phyloP scores from a whole-genome alignment of 2,888 invertebrate genomes.

The Agrotis puta region DNA sequence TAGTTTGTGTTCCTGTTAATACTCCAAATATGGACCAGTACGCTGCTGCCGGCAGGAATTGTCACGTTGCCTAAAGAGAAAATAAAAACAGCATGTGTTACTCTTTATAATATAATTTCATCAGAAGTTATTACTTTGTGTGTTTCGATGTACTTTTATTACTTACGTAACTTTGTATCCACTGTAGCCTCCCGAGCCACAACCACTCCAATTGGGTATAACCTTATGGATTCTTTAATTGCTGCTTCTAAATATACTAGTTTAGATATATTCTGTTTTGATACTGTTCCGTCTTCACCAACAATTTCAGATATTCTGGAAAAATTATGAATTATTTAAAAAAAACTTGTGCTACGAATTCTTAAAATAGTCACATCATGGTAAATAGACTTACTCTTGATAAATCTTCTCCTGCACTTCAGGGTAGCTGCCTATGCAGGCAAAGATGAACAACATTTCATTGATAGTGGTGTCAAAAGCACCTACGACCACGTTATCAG shows the following conservation, averaged over 20 bases:
- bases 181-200: neutral
- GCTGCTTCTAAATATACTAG: slow-evolving; percentile 35
- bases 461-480: slow-evolving; percentile 58
- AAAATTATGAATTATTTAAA: neutral
- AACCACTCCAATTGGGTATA: no score
- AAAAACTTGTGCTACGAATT: no score
- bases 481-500: slow-evolving; percentile 58
- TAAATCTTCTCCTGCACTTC: slow-evolving; percentile 57
- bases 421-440: slow-evolving; percentile 59
- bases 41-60: slow-evolving; percentile 6
- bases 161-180: neutral
- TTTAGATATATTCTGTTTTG: slow-evolving; percentile 43
- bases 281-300: slow-evolving; percentile 41
- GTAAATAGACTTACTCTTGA: slow-evolving; percentile 54
- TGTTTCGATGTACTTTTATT: neutral
- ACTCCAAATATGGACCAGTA: neutral
- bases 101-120: no score
- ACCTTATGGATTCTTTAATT: no score
- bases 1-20: neutral
- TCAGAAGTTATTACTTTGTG: no score
- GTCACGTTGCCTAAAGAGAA: neutral
- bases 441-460: slow-evolving; percentile 48
- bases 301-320: slow-evolving; percentile 50
- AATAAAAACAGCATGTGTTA: no score
- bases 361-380: neutral